These are phyloP conservation scores for Aphelinus certus DNA, from an alignment of 1,140 invertebrate species.

Conservation along the genomic window DNA sequence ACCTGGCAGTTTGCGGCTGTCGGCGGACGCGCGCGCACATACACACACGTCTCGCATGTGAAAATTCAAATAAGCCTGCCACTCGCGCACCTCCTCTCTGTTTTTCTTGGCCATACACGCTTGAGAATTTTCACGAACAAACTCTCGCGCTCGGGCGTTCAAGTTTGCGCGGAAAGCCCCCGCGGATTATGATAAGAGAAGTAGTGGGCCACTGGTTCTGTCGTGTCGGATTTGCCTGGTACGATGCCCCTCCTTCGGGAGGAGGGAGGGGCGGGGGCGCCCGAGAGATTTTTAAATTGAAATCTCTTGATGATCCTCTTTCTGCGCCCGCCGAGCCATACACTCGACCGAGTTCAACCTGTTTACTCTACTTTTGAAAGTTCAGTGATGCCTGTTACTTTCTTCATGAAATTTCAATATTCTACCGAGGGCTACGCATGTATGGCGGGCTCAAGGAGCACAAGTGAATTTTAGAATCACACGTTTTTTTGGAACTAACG, in stretches of 20 bases:
- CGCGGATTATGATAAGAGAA: conserved; percentile 35
- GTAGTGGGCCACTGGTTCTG: conserved; percentile 5
- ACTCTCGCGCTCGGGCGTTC: neutral
- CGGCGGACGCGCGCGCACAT: neutral
- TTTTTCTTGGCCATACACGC: neutral
- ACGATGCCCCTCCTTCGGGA: too few species aligned
- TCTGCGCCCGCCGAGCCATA: too few species aligned
- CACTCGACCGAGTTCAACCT: too few species aligned
- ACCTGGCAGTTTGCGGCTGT: conserved; percentile 23
- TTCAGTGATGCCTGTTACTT: too few species aligned
- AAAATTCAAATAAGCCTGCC: conserved; percentile 39
- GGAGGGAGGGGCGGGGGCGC: neutral
- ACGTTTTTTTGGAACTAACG: too few species aligned
- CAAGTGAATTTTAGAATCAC: too few species aligned
- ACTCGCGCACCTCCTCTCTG: neutral
- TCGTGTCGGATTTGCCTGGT: conserved; percentile 16
- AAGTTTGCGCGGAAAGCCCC: conserved; percentile 12
- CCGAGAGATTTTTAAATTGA: conserved; percentile 34
- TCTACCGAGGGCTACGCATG: too few species aligned
- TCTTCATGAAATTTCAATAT: too few species aligned
- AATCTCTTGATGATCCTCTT: conserved; percentile 35
- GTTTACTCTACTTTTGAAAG: too few species aligned
- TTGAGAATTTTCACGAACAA: conserved; percentile 33
- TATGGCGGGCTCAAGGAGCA: too few species aligned
- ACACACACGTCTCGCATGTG: neutral